These are phyloP conservation scores for Gorsachius goisagi DNA, from an alignment of 2,113 vertebrate species.

Conservation along the genomic window DNA sequence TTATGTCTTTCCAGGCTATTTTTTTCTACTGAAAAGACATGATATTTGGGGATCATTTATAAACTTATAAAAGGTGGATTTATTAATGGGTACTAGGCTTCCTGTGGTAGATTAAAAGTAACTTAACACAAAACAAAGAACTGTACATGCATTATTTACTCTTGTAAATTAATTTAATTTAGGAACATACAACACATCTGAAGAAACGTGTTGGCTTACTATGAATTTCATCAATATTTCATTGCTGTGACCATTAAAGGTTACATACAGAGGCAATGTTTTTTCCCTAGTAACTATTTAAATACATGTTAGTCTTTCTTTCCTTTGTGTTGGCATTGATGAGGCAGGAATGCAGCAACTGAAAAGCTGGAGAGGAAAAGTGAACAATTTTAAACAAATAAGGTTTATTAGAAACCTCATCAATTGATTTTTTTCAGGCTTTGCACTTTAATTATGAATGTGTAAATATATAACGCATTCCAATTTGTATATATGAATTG, in stretches of 20 bases:
- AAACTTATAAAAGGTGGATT: neutral
- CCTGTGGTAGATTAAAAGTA: neutral
- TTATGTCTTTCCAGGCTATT: neutral
- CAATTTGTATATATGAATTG: neutral
- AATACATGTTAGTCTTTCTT: neutral
- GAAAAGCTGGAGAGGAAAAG: neutral
- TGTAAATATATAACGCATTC: neutral
- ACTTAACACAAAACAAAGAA: neutral
- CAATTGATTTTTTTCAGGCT: neutral
- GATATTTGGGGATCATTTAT: neutral
- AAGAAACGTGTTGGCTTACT: neutral
- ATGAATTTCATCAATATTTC: neutral
- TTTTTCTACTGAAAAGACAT: neutral
- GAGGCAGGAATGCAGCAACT: neutral
- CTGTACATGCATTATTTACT: neutral
- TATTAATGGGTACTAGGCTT: neutral
- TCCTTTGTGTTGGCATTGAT: neutral
- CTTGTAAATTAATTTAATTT: neutral
- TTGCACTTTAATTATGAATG: neutral
- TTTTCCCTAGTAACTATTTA: slow-evolving; percentile 10
- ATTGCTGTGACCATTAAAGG: neutral
- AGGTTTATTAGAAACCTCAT: neutral
- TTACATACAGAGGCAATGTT: neutral
- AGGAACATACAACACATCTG: neutral
- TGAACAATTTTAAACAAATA: neutral